Evolutionary conservation across 2,888 invertebrate species (phyloP), one percentile per base, ranked within the genome.

Genomic region (Parapristionchus giblindavisi): DNA sequence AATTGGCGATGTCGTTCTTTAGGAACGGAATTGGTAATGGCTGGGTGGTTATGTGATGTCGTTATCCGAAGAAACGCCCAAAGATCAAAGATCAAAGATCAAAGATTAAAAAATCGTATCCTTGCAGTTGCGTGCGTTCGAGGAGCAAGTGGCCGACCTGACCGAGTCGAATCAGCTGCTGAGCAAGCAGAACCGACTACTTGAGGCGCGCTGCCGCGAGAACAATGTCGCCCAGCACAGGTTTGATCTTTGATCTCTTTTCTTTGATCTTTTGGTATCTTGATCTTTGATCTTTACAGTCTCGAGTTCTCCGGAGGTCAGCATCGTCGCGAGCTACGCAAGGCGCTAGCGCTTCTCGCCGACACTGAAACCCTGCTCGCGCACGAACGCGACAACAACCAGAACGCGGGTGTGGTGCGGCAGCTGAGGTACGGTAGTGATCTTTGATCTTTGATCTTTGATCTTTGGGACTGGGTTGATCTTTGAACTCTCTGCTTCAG

Each of bases 91-190:
- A 21, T 29, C 32, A 60, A 4, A 60, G 32, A 17, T 4, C 5
- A 29, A 17, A 17, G 4, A 60, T 27, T 27, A 4, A 36, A 63
- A 38, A 14, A 63, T 34, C 6, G 52, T 17, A 27, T 68, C 27
- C 11, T 66, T 80, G 5, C 74, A 83, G 80, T 52, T 78, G 61
- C 77, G 83, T 14, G 78, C 82, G 1, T 77, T 80, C 65, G 84
- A 84, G 68, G 85, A 84, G 32, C 80, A 84, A 63, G 70, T 85
- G 79, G 96, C 96, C 89, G 94, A 93, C 82, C 96, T 96, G 89
- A 95, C 96, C 88, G 93, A 95, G 78, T 95, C 96, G 89, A 92
- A 96, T 52, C 94, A 95, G 51, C 89, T 93, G 77, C 90, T 96
- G 63, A 89, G 95, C 51, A 92, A 95, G 17, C 95, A 96, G 87